Conservation (phyloP, 2,797 vertebrate species). For the Vultur gryphus region DNA sequence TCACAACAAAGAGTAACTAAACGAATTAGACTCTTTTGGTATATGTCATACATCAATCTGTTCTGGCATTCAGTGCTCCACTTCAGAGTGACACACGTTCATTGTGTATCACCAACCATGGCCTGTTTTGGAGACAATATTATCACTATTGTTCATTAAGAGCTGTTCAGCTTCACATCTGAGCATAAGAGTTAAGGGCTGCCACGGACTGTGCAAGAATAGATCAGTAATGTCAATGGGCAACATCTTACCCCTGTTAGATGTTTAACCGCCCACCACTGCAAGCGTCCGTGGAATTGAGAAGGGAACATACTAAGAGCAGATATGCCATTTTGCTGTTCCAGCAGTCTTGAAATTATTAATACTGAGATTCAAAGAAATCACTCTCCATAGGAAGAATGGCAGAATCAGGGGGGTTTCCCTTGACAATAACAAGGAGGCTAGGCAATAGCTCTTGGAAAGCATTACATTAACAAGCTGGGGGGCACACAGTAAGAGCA, state of each 20-base stretch:
- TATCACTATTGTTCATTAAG: not conserved
- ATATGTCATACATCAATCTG: not conserved
- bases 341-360: not conserved
- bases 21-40: not conserved
- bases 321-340: not conserved
- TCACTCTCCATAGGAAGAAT: not conserved
- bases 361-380: not conserved
- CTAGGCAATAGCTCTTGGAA: not conserved
- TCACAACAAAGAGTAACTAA: not conserved
- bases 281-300: not conserved
- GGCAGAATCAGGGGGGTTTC: not conserved
- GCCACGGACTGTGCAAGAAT: not conserved
- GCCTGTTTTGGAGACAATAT: not conserved
- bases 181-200: not conserved
- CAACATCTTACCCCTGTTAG: not conserved
- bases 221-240: fast-evolving
- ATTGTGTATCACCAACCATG: not conserved
- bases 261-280: fast-evolving
- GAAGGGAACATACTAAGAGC: not conserved
- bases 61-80: not conserved
- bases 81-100: not conserved
- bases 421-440: not conserved
- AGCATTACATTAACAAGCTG: not conserved
- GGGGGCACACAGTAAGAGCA: not conserved
- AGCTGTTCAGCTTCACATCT: not conserved